phyloP scores from a whole-genome alignment of 2,797 vertebrate species.

The Catharus ustulatus region DNA sequence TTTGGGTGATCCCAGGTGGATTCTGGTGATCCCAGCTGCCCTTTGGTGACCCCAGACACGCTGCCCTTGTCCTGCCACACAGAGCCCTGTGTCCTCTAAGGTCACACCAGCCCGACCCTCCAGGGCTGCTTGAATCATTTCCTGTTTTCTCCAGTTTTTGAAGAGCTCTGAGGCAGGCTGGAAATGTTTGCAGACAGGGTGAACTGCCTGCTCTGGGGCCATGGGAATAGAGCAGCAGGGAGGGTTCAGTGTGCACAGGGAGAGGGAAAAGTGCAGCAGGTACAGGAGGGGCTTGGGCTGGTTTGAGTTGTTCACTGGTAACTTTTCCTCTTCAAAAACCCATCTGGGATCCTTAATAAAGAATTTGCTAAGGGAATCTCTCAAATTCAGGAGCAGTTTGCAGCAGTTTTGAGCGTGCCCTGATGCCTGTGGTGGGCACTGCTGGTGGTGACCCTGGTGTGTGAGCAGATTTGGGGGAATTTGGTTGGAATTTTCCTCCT shows the following conservation, averaged over 20 bases:
- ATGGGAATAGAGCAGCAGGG: constrained; percentile 41
- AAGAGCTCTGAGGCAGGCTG: constrained; percentile 5
- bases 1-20: no score
- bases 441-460: rapidly evolving
- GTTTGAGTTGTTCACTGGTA: rapidly evolving
- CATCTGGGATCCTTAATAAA: rapidly evolving
- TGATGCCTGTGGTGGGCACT: rapidly evolving
- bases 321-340: background rate
- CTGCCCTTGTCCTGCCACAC: background rate
- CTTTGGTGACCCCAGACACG: background rate
- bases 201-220: background rate
- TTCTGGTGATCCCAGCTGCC: background rate
- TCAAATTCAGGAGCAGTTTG: background rate
- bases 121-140: constrained; percentile 60
- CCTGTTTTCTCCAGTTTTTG: constrained; percentile 60
- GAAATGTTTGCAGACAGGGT: constrained; percentile 27
- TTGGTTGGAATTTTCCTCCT: background rate
- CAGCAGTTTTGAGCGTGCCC: background rate
- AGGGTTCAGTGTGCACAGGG: background rate
- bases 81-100: background rate
- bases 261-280: background rate
- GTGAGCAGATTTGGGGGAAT: background rate
- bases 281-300: background rate
- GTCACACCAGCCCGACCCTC: background rate
- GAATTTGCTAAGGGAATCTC: background rate